phyloP scores from a whole-genome alignment of 2,113 vertebrate genomes.

The Hyperoodon ampullatus region DNA sequence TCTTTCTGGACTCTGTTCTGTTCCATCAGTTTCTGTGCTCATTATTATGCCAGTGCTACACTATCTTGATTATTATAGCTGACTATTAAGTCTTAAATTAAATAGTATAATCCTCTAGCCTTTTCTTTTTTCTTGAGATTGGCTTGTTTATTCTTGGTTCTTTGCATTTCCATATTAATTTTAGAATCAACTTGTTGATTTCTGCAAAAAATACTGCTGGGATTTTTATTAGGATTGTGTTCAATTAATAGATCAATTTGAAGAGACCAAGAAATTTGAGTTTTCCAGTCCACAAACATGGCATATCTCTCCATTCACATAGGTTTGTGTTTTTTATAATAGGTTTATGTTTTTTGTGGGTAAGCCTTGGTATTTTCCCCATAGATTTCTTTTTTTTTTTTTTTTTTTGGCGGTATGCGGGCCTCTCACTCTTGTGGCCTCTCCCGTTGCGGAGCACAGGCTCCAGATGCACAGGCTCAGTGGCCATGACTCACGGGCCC shows the following conservation, averaged over 20 bases:
- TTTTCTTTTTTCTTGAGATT: conserved; percentile 34
- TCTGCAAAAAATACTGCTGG: neutral
- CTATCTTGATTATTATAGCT: neutral
- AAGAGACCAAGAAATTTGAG: neutral
- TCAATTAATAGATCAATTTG: neutral
- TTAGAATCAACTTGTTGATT: conserved; percentile 31
- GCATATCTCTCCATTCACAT: neutral
- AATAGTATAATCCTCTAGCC: neutral
- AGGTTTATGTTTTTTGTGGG: neutral
- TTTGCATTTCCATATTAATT: neutral
- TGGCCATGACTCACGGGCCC: too few relatives aligned
- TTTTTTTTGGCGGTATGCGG: too few relatives aligned
- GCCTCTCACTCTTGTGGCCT: too few relatives aligned
- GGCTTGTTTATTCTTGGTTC: neutral
- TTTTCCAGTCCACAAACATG: neutral
- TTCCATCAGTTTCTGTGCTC: neutral
- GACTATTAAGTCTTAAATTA: neutral
- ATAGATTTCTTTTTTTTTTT: neutral
- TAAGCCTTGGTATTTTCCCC: neutral
- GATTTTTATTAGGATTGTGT: neutral
- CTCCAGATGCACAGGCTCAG: too few relatives aligned
- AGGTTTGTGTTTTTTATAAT: neutral
- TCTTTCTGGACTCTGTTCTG: neutral
- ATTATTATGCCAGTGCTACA: neutral
- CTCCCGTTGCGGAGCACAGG: too few relatives aligned